A percentile compares a stretch with the other conserved stretches of the same genome.
Conservation (phyloP, 2,113 vertebrate species). For the Urocolius indicus region DNA sequence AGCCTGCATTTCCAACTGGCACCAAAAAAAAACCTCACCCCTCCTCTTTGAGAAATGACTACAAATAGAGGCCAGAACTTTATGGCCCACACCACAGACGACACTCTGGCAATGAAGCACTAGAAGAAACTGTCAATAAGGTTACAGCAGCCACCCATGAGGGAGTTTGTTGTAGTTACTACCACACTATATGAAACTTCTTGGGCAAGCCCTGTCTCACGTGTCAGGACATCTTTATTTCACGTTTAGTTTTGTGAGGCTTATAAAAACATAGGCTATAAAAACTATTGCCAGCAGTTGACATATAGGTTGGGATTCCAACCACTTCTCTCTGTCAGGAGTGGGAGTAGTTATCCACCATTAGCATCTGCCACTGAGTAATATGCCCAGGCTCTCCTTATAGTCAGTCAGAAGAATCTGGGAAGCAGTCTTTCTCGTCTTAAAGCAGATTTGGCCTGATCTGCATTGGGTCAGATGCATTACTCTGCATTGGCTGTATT, state of each 20-base stretch:
- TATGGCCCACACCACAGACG: background rate
- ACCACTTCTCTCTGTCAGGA: background rate
- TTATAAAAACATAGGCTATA: background rate
- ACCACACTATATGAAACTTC: background rate
- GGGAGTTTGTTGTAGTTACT: background rate
- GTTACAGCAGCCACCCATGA: background rate
- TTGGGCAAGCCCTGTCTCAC: background rate
- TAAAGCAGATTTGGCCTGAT: background rate
- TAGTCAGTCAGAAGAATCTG: background rate
- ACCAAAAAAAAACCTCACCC: background rate
- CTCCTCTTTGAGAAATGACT: background rate
- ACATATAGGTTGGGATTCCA: background rate
- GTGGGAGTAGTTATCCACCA: background rate
- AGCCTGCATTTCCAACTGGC: background rate
- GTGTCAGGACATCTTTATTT: background rate
- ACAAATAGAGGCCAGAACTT: background rate
- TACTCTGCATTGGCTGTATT: background rate
- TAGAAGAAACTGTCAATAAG: background rate
- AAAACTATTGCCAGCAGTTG: background rate
- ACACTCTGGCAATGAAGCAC: background rate
- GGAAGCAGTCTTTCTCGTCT: background rate
- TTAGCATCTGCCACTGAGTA: fast-evolving
- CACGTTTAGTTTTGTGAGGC: background rate
- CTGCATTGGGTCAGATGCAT: background rate
- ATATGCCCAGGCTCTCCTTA: background rate